Evolutionary conservation across 2,113 vertebrate genomes (phyloP).

Genomic region (Halichoeres trimaculatus): DNA sequence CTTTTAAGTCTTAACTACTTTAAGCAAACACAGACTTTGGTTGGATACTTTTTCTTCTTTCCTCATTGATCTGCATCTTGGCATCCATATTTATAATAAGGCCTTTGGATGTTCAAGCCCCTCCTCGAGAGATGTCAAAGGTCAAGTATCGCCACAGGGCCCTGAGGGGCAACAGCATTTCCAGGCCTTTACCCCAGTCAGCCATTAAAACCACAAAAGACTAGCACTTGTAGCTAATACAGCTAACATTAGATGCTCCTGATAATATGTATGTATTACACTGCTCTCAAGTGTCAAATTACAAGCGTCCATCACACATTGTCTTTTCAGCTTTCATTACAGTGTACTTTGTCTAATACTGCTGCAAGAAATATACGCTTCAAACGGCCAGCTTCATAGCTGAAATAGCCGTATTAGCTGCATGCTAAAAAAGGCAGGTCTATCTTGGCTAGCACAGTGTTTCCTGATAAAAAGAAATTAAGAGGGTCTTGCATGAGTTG

Average conservation of each 20-base stretch:
- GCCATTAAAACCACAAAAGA: constrained; percentile 63
- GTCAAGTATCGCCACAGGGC: constrained; percentile 61
- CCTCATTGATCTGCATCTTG: constrained; percentile 69
- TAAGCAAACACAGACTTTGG: constrained; percentile 67
- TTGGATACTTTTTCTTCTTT: constrained; percentile 78
- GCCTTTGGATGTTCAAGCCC: constrained; percentile 71
- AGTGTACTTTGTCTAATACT: constrained; percentile 66
- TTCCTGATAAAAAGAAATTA: constrained; percentile 64
- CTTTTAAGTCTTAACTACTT: constrained; percentile 68
- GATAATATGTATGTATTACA: constrained; percentile 65
- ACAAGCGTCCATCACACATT: constrained; percentile 64
- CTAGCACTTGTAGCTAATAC: constrained; percentile 70
- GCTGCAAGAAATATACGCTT: constrained; percentile 73
- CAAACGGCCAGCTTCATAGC: constrained; percentile 68
- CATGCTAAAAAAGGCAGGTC: constrained; percentile 73
- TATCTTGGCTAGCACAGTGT: constrained; percentile 69
- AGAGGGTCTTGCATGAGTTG: constrained; percentile 67
- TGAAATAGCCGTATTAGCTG: constrained; percentile 78
- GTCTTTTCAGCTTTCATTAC: constrained; percentile 69
- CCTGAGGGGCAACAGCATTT: constrained; percentile 71
- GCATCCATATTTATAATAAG: constrained; percentile 60
- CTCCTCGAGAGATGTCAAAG: constrained; percentile 63
- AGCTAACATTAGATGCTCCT: constrained; percentile 71
- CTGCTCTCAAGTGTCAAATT: constrained; percentile 66
- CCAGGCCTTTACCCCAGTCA: constrained; percentile 78